phyloP scores from a whole-genome alignment of 2,113 vertebrate genomes.

The Hippotragus niger region DNA sequence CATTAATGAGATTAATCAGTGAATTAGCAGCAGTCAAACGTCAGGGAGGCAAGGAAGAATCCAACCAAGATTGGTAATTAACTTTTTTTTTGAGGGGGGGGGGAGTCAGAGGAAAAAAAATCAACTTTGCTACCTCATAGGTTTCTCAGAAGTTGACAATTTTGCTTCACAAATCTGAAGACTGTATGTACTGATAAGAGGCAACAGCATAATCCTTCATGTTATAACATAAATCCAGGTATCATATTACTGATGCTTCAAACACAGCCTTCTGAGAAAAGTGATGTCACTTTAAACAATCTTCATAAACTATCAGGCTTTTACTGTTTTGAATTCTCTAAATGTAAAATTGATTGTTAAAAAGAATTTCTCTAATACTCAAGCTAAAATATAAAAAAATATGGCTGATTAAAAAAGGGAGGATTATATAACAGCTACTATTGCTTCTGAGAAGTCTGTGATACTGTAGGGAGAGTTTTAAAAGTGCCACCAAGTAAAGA shows the following conservation, averaged over 20 bases:
- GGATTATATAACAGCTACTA: constrained; percentile 18
- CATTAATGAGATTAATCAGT: constrained; percentile 93
- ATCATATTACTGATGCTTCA: neutral
- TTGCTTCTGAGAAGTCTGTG: neutral
- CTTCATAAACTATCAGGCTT: neutral
- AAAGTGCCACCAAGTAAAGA: constrained; percentile 35
- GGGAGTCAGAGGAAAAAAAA: neutral
- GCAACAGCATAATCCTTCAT: neutral
- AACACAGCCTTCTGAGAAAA: constrained; percentile 56
- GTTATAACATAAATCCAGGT: neutral
- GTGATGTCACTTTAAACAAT: neutral
- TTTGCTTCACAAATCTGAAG: constrained; percentile 48
- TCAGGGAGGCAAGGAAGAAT: constrained; percentile 85
- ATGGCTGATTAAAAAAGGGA: constrained; percentile 60
- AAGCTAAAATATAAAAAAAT: constrained; percentile 39
- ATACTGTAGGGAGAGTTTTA: neutral
- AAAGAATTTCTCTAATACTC: constrained; percentile 11
- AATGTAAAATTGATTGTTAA: constrained; percentile 7
- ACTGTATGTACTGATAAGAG: neutral
- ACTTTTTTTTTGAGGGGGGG: constrained; percentile 71
- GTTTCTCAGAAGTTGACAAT: constrained; percentile 63
- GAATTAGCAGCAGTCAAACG: constrained; percentile 92
- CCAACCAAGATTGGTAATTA: constrained; percentile 86
- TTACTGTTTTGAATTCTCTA: constrained; percentile 31
- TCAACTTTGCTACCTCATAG: neutral